Conservation (phyloP, 2,113 vertebrate genomes). For the Microtus ochrogaster region DNA sequence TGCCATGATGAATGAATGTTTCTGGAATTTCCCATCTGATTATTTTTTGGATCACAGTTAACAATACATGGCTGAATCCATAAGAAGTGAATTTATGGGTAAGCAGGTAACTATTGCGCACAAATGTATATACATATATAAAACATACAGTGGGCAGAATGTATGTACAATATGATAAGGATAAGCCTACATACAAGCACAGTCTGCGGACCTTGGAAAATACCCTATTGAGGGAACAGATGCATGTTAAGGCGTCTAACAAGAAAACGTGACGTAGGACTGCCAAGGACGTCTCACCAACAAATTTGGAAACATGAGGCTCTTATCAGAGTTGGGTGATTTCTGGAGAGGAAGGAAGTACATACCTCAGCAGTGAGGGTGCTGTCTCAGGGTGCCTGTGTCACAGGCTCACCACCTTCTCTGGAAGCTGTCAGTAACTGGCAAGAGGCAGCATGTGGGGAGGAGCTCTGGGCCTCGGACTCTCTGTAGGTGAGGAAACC, state of each 20-base stretch:
- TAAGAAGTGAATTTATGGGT: not conserved
- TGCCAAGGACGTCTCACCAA: not conserved
- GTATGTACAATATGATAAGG: not conserved
- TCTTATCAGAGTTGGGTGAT: not conserved
- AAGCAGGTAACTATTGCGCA: not conserved
- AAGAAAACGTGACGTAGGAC: not conserved
- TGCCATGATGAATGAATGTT: not conserved
- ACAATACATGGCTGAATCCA: not conserved
- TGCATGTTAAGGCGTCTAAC: not conserved
- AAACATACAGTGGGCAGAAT: too few species aligned
- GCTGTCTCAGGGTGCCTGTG: not conserved
- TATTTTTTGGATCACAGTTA: not conserved
- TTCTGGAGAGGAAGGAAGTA: not conserved
- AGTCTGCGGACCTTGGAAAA: not conserved
- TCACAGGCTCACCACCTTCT: not conserved
- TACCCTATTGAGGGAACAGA: not conserved
- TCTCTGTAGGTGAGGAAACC: slow-evolving; percentile 76
- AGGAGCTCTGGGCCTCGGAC: slow-evolving; percentile 77
- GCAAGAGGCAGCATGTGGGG: slow-evolving; percentile 70
- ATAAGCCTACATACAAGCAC: not conserved
- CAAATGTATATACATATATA: too few species aligned
- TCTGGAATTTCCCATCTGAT: not conserved
- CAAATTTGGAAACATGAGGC: not conserved
- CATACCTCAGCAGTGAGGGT: not conserved
- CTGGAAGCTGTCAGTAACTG: slow-evolving; percentile 78